A percentile compares a stretch with the other conserved stretches of the same genome.
phyloP scores from a whole-genome alignment of 2,888 invertebrate genomes.

The Eristalinus sepulchralis region DNA sequence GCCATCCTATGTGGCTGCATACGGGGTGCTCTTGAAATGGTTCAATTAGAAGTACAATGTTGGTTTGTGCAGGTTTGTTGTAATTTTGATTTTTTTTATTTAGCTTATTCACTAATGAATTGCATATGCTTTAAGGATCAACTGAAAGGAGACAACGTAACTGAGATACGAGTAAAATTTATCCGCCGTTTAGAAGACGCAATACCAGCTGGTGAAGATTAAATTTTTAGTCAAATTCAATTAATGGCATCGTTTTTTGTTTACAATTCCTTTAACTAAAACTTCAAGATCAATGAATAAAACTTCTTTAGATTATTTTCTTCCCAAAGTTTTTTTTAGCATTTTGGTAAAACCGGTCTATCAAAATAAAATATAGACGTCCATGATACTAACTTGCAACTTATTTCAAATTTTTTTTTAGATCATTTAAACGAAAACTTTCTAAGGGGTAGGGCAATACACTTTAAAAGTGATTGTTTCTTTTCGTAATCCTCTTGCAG shows the following conservation, averaged over 20 bases:
- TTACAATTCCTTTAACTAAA: conserved; percentile 51
- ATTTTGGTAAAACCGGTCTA: too few relatives aligned
- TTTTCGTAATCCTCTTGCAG: not conserved
- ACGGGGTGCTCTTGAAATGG: conserved; percentile 98
- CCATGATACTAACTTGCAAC: too few relatives aligned
- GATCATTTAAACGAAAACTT: too few relatives aligned
- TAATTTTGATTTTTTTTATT: conserved; percentile 7
- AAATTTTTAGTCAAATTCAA: conserved; percentile 75
- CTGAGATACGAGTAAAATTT: conserved; percentile 97
- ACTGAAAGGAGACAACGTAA: conserved; percentile 95
- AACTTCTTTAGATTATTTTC: not conserved
- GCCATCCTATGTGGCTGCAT: conserved; percentile 95
- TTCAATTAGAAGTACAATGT: conserved; percentile 96
- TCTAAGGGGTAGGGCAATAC: too few relatives aligned
- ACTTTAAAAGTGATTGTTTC: too few relatives aligned
- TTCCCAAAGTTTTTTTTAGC: too few relatives aligned
- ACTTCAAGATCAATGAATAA: conserved; percentile 37
- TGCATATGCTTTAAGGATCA: conserved; percentile 86
- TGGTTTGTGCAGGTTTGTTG: conserved; percentile 90
- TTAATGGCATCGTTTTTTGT: not conserved
- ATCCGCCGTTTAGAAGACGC: conserved; percentile 97
- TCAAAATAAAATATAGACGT: too few relatives aligned
- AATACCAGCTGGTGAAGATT: conserved; percentile 99
- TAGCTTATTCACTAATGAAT: not conserved
- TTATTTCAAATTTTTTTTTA: too few relatives aligned